A percentile compares a stretch with the other conserved stretches of the same genome.
Evolutionary conservation across 2,113 vertebrate genomes (phyloP).

Genomic region (Empidonax traillii): DNA sequence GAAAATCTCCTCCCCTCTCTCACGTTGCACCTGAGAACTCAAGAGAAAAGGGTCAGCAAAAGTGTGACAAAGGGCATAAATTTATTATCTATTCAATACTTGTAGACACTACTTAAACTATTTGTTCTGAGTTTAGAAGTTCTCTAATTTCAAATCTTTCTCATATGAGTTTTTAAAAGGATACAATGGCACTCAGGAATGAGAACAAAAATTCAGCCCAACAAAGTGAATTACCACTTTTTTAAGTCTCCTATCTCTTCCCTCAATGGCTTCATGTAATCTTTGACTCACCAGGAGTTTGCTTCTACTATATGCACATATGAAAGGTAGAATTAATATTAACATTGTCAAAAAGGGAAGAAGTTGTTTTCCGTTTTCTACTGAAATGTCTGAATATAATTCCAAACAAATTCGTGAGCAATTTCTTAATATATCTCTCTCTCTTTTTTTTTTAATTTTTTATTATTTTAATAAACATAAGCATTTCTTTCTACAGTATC

Average conservation of each 20-base stretch:
- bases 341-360: neutral
- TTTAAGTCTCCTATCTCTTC: neutral
- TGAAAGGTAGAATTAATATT: slow-evolving; percentile 19
- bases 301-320: neutral
- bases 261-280: neutral
- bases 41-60: neutral
- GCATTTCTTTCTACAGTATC: neutral
- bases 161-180: neutral
- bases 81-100: neutral
- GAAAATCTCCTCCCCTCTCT: neutral
- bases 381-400: neutral
- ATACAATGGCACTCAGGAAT: neutral
- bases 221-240: neutral
- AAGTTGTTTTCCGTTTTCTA: neutral
- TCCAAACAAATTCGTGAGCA: neutral
- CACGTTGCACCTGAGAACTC: neutral
- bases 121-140: neutral
- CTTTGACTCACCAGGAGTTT: neutral
- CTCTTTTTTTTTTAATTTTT: too few relatives aligned
- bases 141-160: neutral
- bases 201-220: neutral
- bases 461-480: neutral
- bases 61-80: neutral
- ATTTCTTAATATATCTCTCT: neutral
- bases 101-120: neutral